Conservation (phyloP, 2,113 vertebrate genomes). For the Oncorhynchus clarkii region DNA sequence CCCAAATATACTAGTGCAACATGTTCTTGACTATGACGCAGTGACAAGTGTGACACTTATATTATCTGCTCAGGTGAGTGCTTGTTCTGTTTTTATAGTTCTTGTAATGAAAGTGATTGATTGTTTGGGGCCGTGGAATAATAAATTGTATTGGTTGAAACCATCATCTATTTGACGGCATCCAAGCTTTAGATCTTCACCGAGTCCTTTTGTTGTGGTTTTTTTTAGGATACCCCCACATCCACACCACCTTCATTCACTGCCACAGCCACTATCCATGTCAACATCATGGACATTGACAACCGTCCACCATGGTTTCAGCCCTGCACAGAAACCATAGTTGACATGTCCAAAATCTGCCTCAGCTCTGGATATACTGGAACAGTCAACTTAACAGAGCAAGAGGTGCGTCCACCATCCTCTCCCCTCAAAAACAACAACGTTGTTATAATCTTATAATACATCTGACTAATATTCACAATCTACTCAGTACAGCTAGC, state of each 20-base stretch:
- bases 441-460: neutral
- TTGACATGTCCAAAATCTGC: conserved; percentile 46
- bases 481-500: neutral
- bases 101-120: neutral
- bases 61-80: conserved; percentile 75
- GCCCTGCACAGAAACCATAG: conserved; percentile 60
- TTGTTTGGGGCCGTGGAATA: neutral
- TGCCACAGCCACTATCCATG: conserved; percentile 59
- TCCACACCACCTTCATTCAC: neutral
- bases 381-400: conserved; percentile 58
- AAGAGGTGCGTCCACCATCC: conserved; percentile 57
- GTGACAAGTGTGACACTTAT: conserved; percentile 45
- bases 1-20: conserved; percentile 65
- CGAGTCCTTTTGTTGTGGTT: neutral
- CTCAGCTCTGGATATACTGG: conserved; percentile 68
- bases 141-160: neutral
- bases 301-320: conserved; percentile 81
- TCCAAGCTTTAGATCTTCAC: neutral
- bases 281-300: conserved; percentile 70
- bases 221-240: neutral
- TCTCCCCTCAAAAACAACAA: neutral
- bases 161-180: neutral
- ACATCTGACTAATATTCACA: neutral
- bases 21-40: conserved; percentile 71
- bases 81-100: neutral